Conservation (phyloP, 2,113 vertebrate species). For the Jacana jacana region DNA sequence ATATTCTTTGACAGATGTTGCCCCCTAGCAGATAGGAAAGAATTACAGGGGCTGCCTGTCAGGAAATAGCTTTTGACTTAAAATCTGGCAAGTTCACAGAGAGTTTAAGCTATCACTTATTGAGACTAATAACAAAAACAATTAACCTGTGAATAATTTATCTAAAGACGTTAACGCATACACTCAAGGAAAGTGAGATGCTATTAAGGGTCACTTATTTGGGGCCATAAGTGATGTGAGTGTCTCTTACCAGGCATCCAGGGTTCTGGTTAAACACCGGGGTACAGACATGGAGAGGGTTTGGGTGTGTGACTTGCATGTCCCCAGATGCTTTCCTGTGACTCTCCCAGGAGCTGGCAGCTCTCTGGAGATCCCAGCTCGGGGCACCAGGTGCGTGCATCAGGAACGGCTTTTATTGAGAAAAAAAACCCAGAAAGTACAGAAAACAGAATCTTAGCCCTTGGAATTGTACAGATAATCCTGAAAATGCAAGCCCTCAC, state of each 20-base stretch:
- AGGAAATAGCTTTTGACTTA: not conserved
- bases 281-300: fast-evolving
- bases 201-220: not conserved
- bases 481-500: not conserved
- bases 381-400: not conserved
- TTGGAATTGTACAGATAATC: not conserved
- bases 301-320: not conserved
- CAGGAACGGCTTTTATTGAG: not conserved
- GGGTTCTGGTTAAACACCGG: not conserved
- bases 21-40: constrained; percentile 65
- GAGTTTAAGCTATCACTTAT: not conserved
- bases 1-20: constrained; percentile 50
- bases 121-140: not conserved
- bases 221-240: not conserved
- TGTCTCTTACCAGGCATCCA: not conserved
- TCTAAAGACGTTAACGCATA: not conserved
- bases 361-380: not conserved
- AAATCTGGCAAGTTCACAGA: not conserved
- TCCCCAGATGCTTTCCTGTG: not conserved
- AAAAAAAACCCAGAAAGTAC: not conserved
- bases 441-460: not conserved
- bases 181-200: not conserved
- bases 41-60: constrained; percentile 35
- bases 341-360: not conserved
- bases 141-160: not conserved